phyloP scores from a whole-genome alignment of 2,113 vertebrate genomes.

The Panthera leo region DNA sequence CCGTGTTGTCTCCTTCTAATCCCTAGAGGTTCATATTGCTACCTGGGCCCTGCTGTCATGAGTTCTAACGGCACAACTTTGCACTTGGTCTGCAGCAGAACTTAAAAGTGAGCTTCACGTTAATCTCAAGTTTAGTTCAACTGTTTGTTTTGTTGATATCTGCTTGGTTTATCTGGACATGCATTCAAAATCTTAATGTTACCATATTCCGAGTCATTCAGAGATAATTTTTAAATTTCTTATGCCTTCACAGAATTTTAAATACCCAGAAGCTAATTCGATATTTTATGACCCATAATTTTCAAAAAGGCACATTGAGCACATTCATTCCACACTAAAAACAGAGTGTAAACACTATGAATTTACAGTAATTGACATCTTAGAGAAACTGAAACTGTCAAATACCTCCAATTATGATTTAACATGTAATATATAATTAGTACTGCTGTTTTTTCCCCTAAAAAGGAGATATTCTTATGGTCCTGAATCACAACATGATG shows the following conservation, averaged over 20 bases:
- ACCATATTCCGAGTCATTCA: background rate
- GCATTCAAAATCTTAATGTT: background rate
- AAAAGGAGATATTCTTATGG: background rate
- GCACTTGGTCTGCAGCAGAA: background rate
- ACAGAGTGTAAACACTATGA: background rate
- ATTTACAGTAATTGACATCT: conserved; percentile 12
- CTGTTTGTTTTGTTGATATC: background rate
- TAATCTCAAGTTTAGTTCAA: background rate
- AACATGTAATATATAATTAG: background rate
- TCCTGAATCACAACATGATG: background rate
- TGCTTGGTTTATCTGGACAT: background rate
- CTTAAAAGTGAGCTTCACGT: background rate
- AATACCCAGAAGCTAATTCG: background rate
- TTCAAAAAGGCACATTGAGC: background rate
- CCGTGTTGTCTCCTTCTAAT: background rate
- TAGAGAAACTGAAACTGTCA: conserved; percentile 29
- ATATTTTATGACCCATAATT: conserved; percentile 1
- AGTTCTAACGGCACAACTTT: background rate
- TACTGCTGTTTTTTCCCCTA: background rate
- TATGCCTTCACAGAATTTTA: background rate
- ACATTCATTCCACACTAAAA: conserved; percentile 3
- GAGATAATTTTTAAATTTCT: background rate
- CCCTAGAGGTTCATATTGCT: background rate
- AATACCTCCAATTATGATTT: conserved; percentile 3
- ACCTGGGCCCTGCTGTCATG: background rate